A percentile compares a stretch with the other conserved stretches of the same genome.
Evolutionary conservation across 1,140 invertebrate species (phyloP).

Genomic region (Tetragonula clypearis): DNA sequence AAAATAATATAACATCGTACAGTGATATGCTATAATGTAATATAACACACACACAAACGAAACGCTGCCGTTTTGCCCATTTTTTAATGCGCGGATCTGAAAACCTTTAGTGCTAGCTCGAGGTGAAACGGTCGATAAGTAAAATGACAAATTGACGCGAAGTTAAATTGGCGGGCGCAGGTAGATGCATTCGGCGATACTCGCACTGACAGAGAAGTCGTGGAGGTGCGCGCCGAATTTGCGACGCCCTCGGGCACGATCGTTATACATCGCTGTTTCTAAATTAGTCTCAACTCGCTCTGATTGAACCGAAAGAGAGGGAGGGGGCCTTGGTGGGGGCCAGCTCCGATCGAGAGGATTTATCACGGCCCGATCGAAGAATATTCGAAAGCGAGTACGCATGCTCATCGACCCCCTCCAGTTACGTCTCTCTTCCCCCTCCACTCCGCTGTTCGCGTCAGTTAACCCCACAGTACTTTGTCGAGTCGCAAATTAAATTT

Average conservation of each 20-base stretch:
- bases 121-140: constrained; percentile 23
- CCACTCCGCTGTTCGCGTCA: neutral
- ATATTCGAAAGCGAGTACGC: constrained; percentile 49
- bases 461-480: neutral
- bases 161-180: constrained; percentile 58
- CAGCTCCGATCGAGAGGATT: constrained; percentile 50
- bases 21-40: too few species aligned
- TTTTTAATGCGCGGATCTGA: constrained; percentile 9
- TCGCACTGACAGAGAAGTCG: constrained; percentile 47
- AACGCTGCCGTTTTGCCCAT: constrained; percentile 9
- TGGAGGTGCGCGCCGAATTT: constrained; percentile 57
- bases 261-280: constrained; percentile 62
- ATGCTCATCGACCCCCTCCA: constrained; percentile 6
- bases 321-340: neutral
- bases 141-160: constrained; percentile 66
- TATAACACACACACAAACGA: too few species aligned
- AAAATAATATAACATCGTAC: too few species aligned
- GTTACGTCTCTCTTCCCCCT: neutral
- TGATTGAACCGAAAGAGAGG: constrained; percentile 48
- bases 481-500: neutral
- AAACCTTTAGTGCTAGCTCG: too few species aligned
- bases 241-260: constrained; percentile 57
- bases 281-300: constrained; percentile 64
- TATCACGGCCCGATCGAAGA: constrained; percentile 58
- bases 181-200: constrained; percentile 63